Evolutionary conservation across 1,140 invertebrate genomes (phyloP).

Genomic region (Phymorhynchus buccinoides): DNA sequence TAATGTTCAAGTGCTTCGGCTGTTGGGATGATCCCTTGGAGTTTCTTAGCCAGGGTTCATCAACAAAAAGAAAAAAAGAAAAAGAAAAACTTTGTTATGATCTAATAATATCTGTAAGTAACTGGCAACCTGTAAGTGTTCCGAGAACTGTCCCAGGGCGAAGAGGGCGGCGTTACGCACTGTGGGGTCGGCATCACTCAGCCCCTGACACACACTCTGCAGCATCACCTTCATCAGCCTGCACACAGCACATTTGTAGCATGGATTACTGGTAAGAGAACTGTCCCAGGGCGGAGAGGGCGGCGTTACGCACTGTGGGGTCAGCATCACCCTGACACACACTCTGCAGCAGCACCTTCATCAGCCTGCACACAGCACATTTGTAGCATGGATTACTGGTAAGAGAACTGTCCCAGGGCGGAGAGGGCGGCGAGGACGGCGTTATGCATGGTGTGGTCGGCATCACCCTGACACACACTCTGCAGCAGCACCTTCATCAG

Average conservation of each 20-base stretch:
- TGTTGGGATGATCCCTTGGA: too few species aligned
- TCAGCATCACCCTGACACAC: constrained; percentile 81
- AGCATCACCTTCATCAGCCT: constrained; percentile 79
- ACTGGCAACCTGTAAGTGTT: constrained; percentile 80
- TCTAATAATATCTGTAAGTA: too few species aligned
- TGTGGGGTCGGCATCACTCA: constrained; percentile 78
- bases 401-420: too few species aligned
- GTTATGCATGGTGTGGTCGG: too few species aligned
- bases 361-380: constrained; percentile 51
- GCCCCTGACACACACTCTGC: constrained; percentile 81
- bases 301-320: constrained; percentile 81
- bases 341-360: constrained; percentile 81
- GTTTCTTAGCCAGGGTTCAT: too few species aligned
- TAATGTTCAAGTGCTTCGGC: too few species aligned
- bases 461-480: too few species aligned
- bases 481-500: constrained; percentile 79
- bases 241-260: constrained; percentile 44
- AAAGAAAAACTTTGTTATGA: too few species aligned
- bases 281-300: constrained; percentile 86
- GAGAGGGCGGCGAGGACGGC: too few species aligned
- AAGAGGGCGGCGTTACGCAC: constrained; percentile 86
- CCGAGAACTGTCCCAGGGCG: constrained; percentile 87
- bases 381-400: too few species aligned
- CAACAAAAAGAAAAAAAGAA: neutral
- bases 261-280: constrained; percentile 88